A percentile compares a stretch with the other conserved stretches of the same genome.
Conservation (phyloP, 2,113 vertebrate species). For the Pomatostomus ruficeps region DNA sequence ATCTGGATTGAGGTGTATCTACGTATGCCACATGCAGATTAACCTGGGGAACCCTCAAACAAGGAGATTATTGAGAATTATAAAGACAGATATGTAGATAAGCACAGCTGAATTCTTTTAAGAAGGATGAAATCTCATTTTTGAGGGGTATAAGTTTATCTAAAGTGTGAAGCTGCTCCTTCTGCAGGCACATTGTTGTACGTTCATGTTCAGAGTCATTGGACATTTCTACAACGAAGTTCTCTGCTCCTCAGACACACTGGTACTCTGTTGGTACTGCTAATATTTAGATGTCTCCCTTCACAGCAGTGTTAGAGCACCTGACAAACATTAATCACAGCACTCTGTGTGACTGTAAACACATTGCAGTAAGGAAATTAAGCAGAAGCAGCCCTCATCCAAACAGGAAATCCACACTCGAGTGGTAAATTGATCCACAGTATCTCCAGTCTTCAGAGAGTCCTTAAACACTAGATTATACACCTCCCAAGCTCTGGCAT, state of each 20-base stretch:
- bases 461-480: background rate
- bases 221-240: background rate
- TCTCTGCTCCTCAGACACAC: background rate
- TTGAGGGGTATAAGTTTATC: background rate
- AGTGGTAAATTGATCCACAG: background rate
- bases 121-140: background rate
- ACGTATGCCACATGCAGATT: background rate
- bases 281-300: background rate
- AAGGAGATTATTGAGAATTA: background rate
- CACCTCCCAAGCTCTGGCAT: background rate
- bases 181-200: background rate
- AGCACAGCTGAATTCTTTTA: background rate
- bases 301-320: background rate
- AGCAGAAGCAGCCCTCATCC: background rate
- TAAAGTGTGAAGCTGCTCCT: background rate
- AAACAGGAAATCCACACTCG: background rate
- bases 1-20: background rate
- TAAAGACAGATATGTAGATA: background rate
- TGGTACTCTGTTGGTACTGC: background rate
- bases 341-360: background rate
- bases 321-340: slow-evolving; percentile 1
- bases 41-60: background rate
- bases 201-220: background rate
- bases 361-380: background rate
- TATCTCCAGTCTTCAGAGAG: background rate